Conservation (phyloP, 2,113 vertebrate genomes). For the Dipodomys spectabilis region DNA sequence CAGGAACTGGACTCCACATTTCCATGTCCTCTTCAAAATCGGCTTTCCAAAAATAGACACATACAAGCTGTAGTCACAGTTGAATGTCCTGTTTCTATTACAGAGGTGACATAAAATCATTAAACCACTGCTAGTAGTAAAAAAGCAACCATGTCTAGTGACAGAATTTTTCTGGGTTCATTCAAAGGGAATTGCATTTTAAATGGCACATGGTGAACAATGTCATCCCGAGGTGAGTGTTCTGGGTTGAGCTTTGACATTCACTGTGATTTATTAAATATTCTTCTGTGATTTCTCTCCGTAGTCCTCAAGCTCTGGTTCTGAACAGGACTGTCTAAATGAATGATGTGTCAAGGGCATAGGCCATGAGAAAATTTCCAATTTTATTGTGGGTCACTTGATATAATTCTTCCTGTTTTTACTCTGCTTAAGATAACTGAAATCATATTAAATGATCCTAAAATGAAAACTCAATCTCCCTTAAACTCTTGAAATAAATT, state of each 20-base stretch:
- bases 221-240: neutral
- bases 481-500: neutral
- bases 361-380: neutral
- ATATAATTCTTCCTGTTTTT: neutral
- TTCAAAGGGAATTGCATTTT: conserved; percentile 37
- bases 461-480: neutral
- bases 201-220: conserved; percentile 3
- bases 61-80: conserved; percentile 48
- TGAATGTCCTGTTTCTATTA: conserved; percentile 67
- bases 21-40: conserved; percentile 48
- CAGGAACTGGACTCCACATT: conserved; percentile 17
- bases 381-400: neutral
- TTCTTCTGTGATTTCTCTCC: neutral
- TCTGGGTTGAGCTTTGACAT: conserved; percentile 1
- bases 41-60: conserved; percentile 58
- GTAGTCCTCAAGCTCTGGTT: neutral
- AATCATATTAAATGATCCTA: neutral
- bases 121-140: conserved; percentile 51
- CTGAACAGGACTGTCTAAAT: neutral
- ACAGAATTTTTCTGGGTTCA: neutral
- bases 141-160: conserved; percentile 46
- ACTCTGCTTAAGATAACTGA: neutral
- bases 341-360: neutral
- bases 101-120: conserved; percentile 68
- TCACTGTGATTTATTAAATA: conserved; percentile 3